Base-by-base conservation (phyloP, 1,140 invertebrate species). In the Elymnias hypermnestra region DNA sequence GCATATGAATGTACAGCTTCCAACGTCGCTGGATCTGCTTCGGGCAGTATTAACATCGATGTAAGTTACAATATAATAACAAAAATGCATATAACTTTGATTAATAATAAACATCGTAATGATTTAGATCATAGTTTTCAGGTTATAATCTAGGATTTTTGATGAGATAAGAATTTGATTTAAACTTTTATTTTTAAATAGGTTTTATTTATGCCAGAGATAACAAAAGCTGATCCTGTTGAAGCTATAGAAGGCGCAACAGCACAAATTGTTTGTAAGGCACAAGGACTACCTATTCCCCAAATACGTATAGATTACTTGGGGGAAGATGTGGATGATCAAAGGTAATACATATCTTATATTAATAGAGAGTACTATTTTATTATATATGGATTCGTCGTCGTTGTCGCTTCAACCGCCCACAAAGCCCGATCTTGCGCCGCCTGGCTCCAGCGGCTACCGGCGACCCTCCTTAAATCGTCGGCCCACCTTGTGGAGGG, bases 1-100 rank as follows among this genome's bases (percentile, higher is more conserved):
- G 52, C 40, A 5, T 84, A 82, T 21, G 62, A 75, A 46, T 84
- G 81, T 40, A 61, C 31, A 8, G 77, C 72, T 0, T 31, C 38
- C 0, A 84, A 78, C 25, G 35, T 22, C 4, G 73, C 58, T 36
- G 79, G 77, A 1, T 59, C 45, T 19, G 28, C 42, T 9, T 45
- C 52, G 5, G 44, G 18, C 10, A 36, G 10, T 9, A 45, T 57
- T 40, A 36, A 51, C 31, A 38, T 55, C 38, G 42, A 57, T 35
- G 54, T 57, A 48, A 53, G 28, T 26, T 15, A 5, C 7, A 21
- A 0, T n/a, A 19, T 37, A 13, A 33, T 33, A 1, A 8, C 13
- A 15, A 8, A 33, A 5, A 15, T 33, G 29, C 12, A 13, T 13
- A 10, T 8, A 8, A 33, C 2, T 8, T 33, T 8, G 4, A n/a